Evolutionary conservation across 2,888 invertebrate genomes (phyloP), one percentile per base, ranked within the genome.

Genomic region (Tetragnatha montana): DNA sequence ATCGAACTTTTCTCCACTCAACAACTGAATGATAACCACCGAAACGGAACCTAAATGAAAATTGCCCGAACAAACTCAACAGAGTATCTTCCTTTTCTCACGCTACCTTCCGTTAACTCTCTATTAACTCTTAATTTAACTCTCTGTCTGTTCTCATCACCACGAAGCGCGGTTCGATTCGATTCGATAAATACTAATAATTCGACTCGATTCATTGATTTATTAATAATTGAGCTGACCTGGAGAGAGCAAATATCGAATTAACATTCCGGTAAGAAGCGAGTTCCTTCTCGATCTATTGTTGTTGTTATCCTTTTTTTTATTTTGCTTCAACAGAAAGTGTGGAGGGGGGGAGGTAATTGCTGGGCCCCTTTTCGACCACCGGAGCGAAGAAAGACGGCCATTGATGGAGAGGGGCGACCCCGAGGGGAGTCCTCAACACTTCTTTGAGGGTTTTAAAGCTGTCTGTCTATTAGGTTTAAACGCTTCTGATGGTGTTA

Each of bases 381-480:
- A 87, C 81, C 81, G 81, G 69, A 76, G 87, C 87, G 83, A 81
- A 21, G 70, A 49, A 81, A 81, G 78, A 83, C 84, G 83, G 68
- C 79, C 74, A 68, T 89, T 89, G 88, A 89, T 89, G 84, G 88
- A 89, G 88, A 89, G 88, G 78, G 78, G 73, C 71, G 70, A 49
- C 35, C 80, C 51, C 80, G 19, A 81, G 84, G 88, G 88, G 88
- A 89, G 88, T 74, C 84, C 81, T 89, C 88, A 89, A 89, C 88
- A 89, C 88, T 89, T 89, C 88, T 89, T 88, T 88, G 69, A 84
- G 80, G 70, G 80, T 89, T 84, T 89, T 89, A 89, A 89, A 89
- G 88, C 84, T 89, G 88, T 89, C 88, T 78, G 88, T 88, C 88
- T 89, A 84, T 89, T 89, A 89, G 88, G 88, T 89, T 89, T 89